phyloP scores from a whole-genome alignment of 30 jellyfish, hydroid and myxozoan genomes.

The Turritopsis rubra region DNA sequence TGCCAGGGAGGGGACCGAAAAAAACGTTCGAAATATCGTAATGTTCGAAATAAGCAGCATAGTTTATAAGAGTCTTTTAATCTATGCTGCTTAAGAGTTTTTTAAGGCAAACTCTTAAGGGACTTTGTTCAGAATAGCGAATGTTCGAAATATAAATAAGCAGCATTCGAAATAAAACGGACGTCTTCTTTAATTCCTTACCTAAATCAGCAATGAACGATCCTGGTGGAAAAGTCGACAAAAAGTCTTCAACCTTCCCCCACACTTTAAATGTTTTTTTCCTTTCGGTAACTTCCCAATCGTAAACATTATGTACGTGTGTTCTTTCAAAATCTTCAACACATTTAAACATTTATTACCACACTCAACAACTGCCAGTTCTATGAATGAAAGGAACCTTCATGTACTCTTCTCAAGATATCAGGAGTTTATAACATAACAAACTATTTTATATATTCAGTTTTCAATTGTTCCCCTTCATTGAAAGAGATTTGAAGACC shows the following conservation, averaged over 20 bases:
- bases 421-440: neutral
- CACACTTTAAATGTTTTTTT: neutral
- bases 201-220: conserved; percentile 1
- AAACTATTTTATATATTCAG: neutral
- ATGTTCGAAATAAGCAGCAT: no score
- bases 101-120: no score
- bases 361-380: no score
- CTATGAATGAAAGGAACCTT: no score
- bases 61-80: no score
- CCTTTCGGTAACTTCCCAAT: neutral
- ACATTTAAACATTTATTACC: neutral
- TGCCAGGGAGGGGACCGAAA: no score
- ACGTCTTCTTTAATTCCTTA: neutral
- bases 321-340: conserved; percentile 3
- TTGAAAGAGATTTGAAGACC: neutral
- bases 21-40: no score
- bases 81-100: no score
- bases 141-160: no score
- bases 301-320: neutral
- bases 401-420: no score
- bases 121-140: no score
- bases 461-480: neutral
- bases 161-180: no score
- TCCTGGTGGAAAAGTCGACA: neutral
- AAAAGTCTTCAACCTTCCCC: neutral